A percentile compares a stretch with the other conserved stretches of the same genome.
phyloP scores from a whole-genome alignment of 2,113 vertebrate genomes.

The Bombycilla garrulus region DNA sequence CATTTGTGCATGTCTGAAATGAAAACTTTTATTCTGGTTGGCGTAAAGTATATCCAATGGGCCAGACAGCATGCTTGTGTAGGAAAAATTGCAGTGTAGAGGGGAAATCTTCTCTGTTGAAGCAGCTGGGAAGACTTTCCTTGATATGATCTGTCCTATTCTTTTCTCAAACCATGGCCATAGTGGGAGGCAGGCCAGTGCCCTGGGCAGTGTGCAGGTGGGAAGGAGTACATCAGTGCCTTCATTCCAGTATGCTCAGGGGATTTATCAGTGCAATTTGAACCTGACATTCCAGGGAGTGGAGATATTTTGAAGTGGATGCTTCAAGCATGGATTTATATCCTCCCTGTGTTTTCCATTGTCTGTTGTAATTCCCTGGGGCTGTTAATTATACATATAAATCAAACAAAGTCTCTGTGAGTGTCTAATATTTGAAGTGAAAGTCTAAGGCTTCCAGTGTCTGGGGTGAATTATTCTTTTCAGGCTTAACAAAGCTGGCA shows the following conservation, averaged over 20 bases:
- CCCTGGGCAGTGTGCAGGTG: neutral
- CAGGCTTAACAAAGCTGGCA: constrained; percentile 55
- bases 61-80: neutral
- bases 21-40: neutral
- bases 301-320: constrained; percentile 29
- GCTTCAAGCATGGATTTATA: constrained; percentile 20
- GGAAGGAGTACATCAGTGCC: neutral
- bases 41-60: accelerated
- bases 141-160: neutral
- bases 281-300: constrained; percentile 32
- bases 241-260: neutral
- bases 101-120: neutral
- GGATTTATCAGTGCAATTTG: constrained; percentile 17
- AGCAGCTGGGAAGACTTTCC: neutral
- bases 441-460: constrained; percentile 25
- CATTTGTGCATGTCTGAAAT: neutral
- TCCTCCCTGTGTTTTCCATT: constrained; percentile 39
- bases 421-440: constrained; percentile 59
- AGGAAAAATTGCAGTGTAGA: neutral
- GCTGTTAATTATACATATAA: constrained; percentile 47
- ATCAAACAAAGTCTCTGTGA: constrained; percentile 31
- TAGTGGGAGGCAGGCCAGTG: neutral
- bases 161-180: neutral
- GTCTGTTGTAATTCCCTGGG: constrained; percentile 26
- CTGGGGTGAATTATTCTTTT: constrained; percentile 37